Evolutionary conservation across 1,140 invertebrate species (phyloP).

Genomic region (Andrena cerasifolii): DNA sequence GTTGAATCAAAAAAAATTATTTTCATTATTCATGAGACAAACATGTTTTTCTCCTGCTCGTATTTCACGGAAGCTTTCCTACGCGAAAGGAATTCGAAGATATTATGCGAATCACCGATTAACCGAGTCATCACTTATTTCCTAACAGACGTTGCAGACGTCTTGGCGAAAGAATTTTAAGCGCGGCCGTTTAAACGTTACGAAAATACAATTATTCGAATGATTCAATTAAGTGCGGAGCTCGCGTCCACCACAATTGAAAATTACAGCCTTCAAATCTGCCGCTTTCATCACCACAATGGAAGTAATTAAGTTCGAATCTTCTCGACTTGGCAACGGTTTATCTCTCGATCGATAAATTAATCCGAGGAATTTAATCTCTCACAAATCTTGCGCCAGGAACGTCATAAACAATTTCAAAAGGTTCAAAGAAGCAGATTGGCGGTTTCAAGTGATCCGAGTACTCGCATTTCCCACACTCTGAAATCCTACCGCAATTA

Average conservation of each 20-base stretch:
- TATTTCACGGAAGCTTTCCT: too few relatives aligned
- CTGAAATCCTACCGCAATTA: too few relatives aligned
- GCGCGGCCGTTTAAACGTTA: slow-evolving; percentile 7
- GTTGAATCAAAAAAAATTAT: too few relatives aligned
- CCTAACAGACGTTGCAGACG: too few relatives aligned
- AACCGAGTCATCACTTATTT: neutral
- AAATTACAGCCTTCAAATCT: slow-evolving; percentile 37
- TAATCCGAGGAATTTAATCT: neutral
- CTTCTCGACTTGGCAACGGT: neutral
- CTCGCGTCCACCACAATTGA: neutral
- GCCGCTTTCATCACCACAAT: slow-evolving; percentile 30
- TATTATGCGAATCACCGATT: neutral
- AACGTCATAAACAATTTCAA: too few relatives aligned
- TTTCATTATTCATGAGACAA: too few relatives aligned
- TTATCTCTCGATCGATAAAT: neutral
- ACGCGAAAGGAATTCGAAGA: too few relatives aligned
- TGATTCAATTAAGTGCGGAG: slow-evolving; percentile 3
- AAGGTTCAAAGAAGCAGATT: too few relatives aligned
- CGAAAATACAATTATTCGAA: slow-evolving; percentile 11
- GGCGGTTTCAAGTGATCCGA: too few relatives aligned
- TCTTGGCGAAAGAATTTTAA: neutral
- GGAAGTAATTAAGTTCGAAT: slow-evolving; percentile 11
- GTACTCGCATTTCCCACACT: too few relatives aligned
- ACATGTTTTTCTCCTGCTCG: too few relatives aligned
- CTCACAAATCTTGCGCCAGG: too few relatives aligned